Conservation (phyloP, 2,888 invertebrate genomes). For the Anarsia innoxiella region DNA sequence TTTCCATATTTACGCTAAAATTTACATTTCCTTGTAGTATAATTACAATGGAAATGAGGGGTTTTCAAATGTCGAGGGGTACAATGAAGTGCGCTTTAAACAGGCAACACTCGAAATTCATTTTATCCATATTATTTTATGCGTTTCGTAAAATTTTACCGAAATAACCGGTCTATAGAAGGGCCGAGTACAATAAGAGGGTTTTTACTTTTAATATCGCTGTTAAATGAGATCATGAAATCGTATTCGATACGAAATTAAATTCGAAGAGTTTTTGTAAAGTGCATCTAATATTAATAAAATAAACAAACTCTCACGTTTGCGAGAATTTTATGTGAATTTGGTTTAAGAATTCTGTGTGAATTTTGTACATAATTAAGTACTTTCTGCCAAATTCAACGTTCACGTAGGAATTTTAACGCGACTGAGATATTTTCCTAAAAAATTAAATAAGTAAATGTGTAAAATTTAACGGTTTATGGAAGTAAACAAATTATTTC, state of each 20-base stretch:
- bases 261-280: too few relatives aligned
- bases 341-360: too few relatives aligned
- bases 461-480: too few relatives aligned
- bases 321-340: too few relatives aligned
- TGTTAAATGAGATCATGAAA: constrained; percentile 14
- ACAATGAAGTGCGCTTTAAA: constrained; percentile 35
- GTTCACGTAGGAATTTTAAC: too few relatives aligned
- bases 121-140: constrained; percentile 5
- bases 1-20: constrained; percentile 18
- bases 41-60: constrained; percentile 35
- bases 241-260: constrained; percentile 10
- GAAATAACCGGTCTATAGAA: constrained; percentile 17
- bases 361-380: too few relatives aligned
- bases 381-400: too few relatives aligned
- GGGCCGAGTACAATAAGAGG: constrained; percentile 8
- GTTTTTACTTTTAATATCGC: constrained; percentile 15
- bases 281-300: too few relatives aligned
- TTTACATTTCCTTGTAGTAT: constrained; percentile 41
- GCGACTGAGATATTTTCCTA: too few relatives aligned
- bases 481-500: too few relatives aligned
- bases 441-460: too few relatives aligned
- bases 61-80: constrained; percentile 25
- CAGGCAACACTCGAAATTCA: constrained; percentile 27
- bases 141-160: constrained; percentile 12
- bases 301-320: too few relatives aligned